phyloP scores from a whole-genome alignment of 1,140 invertebrate species.

The Fragariocoptes setiger region DNA sequence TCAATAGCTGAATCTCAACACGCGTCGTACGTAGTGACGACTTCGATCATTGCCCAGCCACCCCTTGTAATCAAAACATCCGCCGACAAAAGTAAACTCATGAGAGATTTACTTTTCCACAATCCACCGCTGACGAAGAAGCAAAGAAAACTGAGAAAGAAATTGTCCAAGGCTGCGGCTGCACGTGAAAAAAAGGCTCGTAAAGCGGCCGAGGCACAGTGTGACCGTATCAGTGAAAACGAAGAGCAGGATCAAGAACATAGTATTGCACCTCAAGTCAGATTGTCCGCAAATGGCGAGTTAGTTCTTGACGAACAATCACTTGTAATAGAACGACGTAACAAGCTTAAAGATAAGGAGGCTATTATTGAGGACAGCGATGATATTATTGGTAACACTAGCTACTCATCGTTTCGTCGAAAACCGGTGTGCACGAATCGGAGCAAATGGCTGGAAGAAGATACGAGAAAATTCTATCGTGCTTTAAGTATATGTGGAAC shows the following conservation, averaged over 20 bases:
- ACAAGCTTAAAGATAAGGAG: not conserved
- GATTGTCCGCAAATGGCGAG: not conserved
- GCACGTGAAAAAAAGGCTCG: no score
- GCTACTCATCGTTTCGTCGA: not conserved
- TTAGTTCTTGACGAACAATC: not conserved
- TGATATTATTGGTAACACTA: not conserved
- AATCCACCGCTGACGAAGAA: not conserved
- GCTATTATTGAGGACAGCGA: not conserved
- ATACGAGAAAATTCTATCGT: not conserved
- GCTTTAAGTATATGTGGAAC: not conserved
- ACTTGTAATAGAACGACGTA: not conserved
- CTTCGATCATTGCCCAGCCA: no score
- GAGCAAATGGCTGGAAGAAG: not conserved
- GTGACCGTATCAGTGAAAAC: not conserved
- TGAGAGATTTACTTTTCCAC: not conserved
- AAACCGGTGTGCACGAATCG: not conserved
- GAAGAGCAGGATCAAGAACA: not conserved
- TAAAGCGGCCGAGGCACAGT: not conserved
- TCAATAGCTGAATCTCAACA: no score
- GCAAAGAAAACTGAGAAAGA: not conserved
- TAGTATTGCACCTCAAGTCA: not conserved
- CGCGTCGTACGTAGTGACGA: no score
- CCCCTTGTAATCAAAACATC: not conserved
- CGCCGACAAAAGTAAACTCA: not conserved
- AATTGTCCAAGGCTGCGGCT: not conserved